phyloP scores from a whole-genome alignment of 1,140 invertebrate species.

The Penaeus vannamei region DNA sequence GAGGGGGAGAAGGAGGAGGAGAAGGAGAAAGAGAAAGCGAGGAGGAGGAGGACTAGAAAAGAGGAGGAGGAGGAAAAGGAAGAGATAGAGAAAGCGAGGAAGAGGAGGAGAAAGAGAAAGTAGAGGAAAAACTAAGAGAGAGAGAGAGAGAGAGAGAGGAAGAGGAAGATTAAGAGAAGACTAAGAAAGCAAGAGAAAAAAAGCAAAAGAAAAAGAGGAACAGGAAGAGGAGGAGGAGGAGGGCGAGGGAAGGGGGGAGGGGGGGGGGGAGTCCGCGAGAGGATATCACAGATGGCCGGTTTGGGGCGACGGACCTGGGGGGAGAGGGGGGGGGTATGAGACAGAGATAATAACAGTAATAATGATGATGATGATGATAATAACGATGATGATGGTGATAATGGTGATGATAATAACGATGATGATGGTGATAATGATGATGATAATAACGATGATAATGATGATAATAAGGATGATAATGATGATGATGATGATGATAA shows the following conservation, averaged over 20 bases:
- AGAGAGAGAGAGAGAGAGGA: neutral
- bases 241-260: neutral
- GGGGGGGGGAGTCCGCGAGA: neutral
- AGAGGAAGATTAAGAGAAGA: neutral
- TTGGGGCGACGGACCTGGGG: too few species aligned
- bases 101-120: neutral
- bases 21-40: neutral
- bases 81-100: neutral
- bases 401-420: too few species aligned
- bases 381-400: too few species aligned
- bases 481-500: too few species aligned
- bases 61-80: neutral
- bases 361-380: too few species aligned
- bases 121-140: too few species aligned
- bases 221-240: neutral
- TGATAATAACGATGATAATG: too few species aligned
- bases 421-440: too few species aligned
- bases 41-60: neutral
- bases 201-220: neutral
- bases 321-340: too few species aligned
- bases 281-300: neutral
- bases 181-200: neutral
- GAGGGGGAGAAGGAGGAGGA: neutral
- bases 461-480: too few species aligned
- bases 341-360: too few species aligned